These are phyloP conservation scores for Heliconius charithonia DNA, from an alignment of 2,888 invertebrate species.

Conservation along the genomic window DNA sequence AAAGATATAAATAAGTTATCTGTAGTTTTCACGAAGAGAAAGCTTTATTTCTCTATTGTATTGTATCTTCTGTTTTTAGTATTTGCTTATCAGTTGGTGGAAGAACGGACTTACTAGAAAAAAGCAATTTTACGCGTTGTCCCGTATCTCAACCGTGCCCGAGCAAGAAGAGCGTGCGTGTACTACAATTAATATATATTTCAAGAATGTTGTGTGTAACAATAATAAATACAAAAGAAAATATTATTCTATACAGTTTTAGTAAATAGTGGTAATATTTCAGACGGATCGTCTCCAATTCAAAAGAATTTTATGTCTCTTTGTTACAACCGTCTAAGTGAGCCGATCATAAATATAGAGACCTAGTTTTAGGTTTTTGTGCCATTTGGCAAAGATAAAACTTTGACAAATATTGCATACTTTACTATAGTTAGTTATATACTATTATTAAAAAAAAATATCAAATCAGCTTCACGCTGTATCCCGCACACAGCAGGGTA, in stretches of 20 bases:
- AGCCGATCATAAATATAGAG: slow-evolving; percentile 19
- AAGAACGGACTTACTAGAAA: too few relatives aligned
- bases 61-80: too few relatives aligned
- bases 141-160: background rate
- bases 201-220: background rate
- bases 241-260: background rate
- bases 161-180: too few relatives aligned
- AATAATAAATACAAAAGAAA: background rate
- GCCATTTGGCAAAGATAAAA: slow-evolving; percentile 25
- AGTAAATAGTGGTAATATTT: slow-evolving; percentile 23
- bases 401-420: background rate
- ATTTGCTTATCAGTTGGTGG: too few relatives aligned
- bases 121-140: background rate
- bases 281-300: slow-evolving; percentile 30
- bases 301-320: slow-evolving; percentile 13
- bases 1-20: too few relatives aligned
- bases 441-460: too few relatives aligned
- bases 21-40: too few relatives aligned
- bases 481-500: too few relatives aligned
- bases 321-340: slow-evolving; percentile 14
- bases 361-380: slow-evolving; percentile 31
- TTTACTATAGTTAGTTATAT: background rate
- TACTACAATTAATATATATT: background rate
- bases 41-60: too few relatives aligned
- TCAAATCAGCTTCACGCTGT: too few relatives aligned